Evolutionary conservation across 2,888 invertebrate genomes (phyloP), one percentile per base, ranked within the genome.

Genomic region (Polylopha cassiicola): DNA sequence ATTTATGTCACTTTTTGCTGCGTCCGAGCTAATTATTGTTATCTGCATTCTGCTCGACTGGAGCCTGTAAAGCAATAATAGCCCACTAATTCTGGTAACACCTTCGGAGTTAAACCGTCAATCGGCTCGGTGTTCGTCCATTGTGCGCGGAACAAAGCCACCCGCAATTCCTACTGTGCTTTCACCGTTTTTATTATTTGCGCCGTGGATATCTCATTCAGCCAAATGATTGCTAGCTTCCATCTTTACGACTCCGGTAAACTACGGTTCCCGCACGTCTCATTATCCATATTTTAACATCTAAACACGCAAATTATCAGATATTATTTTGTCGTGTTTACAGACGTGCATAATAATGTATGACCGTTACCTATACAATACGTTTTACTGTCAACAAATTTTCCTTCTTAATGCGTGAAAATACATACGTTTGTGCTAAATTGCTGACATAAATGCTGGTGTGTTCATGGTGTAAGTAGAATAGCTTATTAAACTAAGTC

Each of bases 1-100:
- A 85, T 85, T 84, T 84, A 84, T 85, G 84, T 81, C 84, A 81
- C 75, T 85, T 85, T 85, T 82, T 84, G 77, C 73, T 59, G 57
- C 62, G 73, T 80, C 74, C 75, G 54, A 79, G 69, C 79, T 84
- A 85, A 85, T 85, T 84, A 82, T 84, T 85, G 81, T 84, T 85
- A 85, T 84, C 85, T 76, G 58, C 69, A 74, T 74, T 74, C 73
- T 72, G 77, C 75, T 78, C 81, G 77, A 82, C 82, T 78, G 58
- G 71, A 68, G 55, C 74, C 76, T 74, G 73, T 71, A 61, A 70
- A 70, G 65, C 69, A 75, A 79, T 85, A 84, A 85, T 81, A 71
- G 82, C 55, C 71, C 76, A 82, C 82, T 84, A 84, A 84, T 84
- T 82, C 82, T 76, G 65, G 71, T 81, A 73, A 84, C 84, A 84